A percentile compares a stretch with the other conserved stretches of the same genome.
Evolutionary conservation across 2,797 vertebrate genomes (phyloP).

Genomic region (Loriculus beryllinus): DNA sequence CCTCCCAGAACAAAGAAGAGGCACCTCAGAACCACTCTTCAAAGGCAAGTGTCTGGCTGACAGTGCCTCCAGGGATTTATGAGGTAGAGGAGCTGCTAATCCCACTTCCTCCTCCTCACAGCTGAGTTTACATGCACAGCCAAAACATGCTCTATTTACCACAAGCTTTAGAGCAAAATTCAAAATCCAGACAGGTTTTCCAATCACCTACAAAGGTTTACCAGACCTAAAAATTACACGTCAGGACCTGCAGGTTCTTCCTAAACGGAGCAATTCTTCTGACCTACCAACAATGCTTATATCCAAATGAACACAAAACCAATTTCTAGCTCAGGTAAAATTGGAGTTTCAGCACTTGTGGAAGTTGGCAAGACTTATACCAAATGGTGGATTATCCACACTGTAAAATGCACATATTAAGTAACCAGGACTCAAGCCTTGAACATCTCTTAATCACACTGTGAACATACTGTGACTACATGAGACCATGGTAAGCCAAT

Average conservation of each 20-base stretch:
- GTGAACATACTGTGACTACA: not conserved
- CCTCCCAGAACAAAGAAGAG: slow-evolving; percentile 10
- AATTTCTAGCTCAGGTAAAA: not conserved
- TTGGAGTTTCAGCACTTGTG: not conserved
- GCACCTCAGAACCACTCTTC: slow-evolving; percentile 14
- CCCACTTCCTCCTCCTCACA: slow-evolving; percentile 17
- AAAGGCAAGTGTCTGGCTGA: not conserved
- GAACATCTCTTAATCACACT: not conserved
- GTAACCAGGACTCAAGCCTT: not conserved
- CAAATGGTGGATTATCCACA: not conserved
- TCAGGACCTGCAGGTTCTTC: not conserved
- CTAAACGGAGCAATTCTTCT: not conserved
- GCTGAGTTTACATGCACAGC: not conserved
- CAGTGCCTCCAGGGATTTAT: not conserved
- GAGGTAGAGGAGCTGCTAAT: slow-evolving; percentile 11
- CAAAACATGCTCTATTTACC: slow-evolving; percentile 8
- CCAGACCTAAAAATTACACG: not conserved
- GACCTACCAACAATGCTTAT: not conserved
- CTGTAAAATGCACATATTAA: not conserved
- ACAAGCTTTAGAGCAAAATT: not conserved
- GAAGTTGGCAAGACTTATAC: not conserved
- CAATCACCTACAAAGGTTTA: not conserved
- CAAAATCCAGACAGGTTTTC: not conserved
- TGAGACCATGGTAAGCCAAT: not conserved
- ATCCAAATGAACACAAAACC: not conserved